Base-by-base conservation (phyloP, 1,140 invertebrate genomes). In the Bombus sylvicola region DNA sequence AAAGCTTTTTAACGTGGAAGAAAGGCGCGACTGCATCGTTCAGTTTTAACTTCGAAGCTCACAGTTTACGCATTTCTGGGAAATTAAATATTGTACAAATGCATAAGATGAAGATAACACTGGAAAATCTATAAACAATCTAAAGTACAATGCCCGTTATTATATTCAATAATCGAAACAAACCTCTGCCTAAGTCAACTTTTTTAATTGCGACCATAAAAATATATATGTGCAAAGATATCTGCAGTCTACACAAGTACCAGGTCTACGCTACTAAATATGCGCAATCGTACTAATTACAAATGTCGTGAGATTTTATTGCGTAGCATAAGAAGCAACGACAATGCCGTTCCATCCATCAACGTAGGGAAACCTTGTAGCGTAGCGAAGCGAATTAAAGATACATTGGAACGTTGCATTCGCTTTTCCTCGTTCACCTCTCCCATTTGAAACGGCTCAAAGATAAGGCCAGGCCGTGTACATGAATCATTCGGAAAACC, bases 401-500 rank as follows among this genome's bases (percentile, higher is more conserved):
- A 74, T 41, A 74, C n/a, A n/a, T 73, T 13, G 71, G 15, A 41
- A 18, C 71, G 71, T 39, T 31, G 41, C 13, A 13, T 31, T 31
- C 72, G 39, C n/a, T n/a, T 22, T 73, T 2, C 28, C 31, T 31
- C 28, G 5, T 73, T 43, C 25, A 41, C 12, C 39, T n/a, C 22
- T 43, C 8, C 39, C 41, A 31, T 43, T n/a, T 31, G n/a, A 43
- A 74, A 43, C 72, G n/a, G 28, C 15, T 43, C 72, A 22, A 74
- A 74, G 72, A 74, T 74, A 74, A 74, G 41, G 72, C 4, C 39
- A n/a, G n/a, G 13, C 5, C 8, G 39, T 13, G 72, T 47, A 3
- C 28, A 74, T 74, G 39, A 43, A 74, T 74, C 72, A 74, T 43
- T 74, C 15, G 72, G 72, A 31, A 43, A 43, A 43, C 8, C 41